Conservation (phyloP, 2,888 invertebrate genomes). For the Machimus rusticus region DNA sequence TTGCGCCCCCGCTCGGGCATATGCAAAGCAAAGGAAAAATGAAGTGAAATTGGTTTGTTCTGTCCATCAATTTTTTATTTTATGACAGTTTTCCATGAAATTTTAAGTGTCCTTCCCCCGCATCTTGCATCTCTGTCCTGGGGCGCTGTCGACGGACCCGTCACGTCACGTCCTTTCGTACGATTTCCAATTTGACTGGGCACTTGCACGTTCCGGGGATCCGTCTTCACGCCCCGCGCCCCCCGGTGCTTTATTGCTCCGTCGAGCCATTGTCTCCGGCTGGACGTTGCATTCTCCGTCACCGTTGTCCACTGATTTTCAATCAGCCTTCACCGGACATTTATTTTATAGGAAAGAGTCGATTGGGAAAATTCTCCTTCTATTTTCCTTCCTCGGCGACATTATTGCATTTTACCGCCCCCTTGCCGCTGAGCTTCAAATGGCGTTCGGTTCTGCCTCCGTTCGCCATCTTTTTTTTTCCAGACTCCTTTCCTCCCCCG, state of each 20-base stretch:
- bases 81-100: conserved; percentile 40
- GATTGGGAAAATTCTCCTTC: conserved; percentile 18
- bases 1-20: not conserved
- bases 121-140: conserved; percentile 32
- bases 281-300: conserved; percentile 24
- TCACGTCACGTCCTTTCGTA: conserved; percentile 26
- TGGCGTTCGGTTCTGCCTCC: not conserved
- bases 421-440: not conserved
- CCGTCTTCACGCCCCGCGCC: not conserved
- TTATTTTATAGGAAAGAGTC: conserved; percentile 30
- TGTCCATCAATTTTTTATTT: conserved; percentile 37
- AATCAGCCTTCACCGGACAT: conserved; percentile 41
- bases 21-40: conserved; percentile 36
- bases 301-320: conserved; percentile 40
- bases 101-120: conserved; percentile 32
- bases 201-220: conserved; percentile 24
- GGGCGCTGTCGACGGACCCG: conserved; percentile 18
- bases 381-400: conserved; percentile 23
- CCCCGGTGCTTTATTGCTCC: conserved; percentile 23
- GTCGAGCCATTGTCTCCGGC: conserved; percentile 23
- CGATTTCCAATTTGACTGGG: conserved; percentile 27
- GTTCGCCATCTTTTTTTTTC: not conserved
- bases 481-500: not conserved
- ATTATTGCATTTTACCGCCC: conserved; percentile 33
- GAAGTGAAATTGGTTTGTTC: conserved; percentile 38